Base-by-base conservation (phyloP, 2,888 invertebrate species). In the Marasmarcha lunaedactyla region DNA sequence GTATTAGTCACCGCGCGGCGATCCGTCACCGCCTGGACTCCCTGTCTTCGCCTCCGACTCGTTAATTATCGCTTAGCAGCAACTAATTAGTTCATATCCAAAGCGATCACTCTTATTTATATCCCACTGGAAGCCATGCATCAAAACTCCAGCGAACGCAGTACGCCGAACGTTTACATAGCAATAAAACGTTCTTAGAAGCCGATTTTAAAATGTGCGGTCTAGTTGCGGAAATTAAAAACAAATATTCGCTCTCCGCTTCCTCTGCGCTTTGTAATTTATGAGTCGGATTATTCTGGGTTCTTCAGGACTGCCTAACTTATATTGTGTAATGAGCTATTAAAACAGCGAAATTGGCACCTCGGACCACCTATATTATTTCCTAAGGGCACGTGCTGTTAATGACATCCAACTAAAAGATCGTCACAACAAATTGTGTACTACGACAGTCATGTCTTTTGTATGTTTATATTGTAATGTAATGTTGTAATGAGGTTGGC, bases 21-120 rank as follows among this genome's bases (percentile, higher is more conserved):
- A 62, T 72, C 73, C 50, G 59, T 77, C 77, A 67, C 77, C 54
- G 46, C 44, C 43, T 27, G 36, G 37, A 25, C 50, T 47, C 49
- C 60, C 58, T 65, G 65, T 73, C 71, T 61, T 57, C 76, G 54
- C 66, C 59, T 63, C 56, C 48, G 46, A 47, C 55, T 46, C 61
- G 69, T 71, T 74, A 63, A 76, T 78, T 72, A 74, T 64, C 71
- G 57, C 71, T 57, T 57, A 30, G 30, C n/a, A 30, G n/a, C 9
- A 30, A 30, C 30, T 30, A 20, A 20, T 20, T 20, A 20, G 20
- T 20, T 20, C 20, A 20, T 20, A 3, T 30, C 30, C 3, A 30
- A 9, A 30, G 3, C 30, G 30, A 30, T n/a, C 30, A n/a, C 30
- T 20, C 7, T 20, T 20, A 20, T 20, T 20, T 20, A 20, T 30